Percentiles rank a stretch among this genome's conserved stretches.
phyloP scores from a whole-genome alignment of 2,888 invertebrate genomes.

The Rapana venosa region DNA sequence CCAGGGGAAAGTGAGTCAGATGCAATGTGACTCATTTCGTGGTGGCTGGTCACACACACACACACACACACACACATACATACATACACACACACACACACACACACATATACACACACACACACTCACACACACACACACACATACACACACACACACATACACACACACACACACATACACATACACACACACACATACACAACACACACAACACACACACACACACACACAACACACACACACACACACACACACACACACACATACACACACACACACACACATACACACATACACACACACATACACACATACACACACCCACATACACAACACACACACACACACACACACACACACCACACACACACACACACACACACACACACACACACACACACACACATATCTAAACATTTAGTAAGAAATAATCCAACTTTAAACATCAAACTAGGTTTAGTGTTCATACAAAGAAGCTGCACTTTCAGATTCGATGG shows the following conservation, averaged over 20 bases:
- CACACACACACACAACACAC: background rate
- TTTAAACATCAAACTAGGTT: too few species aligned
- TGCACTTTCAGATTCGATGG: too few species aligned
- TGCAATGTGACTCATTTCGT: too few species aligned
- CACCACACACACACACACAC: too few species aligned
- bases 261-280: conserved; percentile 21
- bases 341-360: too few species aligned
- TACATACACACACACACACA: conserved; percentile 23
- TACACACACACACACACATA: conserved; percentile 21
- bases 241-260: background rate
- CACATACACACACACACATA: background rate
- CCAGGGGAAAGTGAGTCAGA: too few species aligned
- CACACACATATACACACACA: conserved; percentile 29
- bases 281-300: conserved; percentile 23
- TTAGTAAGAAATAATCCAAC: too few species aligned
- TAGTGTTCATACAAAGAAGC: too few species aligned
- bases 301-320: conserved; percentile 24
- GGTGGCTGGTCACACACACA: background rate
- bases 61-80: conserved; percentile 12
- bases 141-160: conserved; percentile 23
- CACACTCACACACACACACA: background rate
- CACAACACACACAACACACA: background rate
- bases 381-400: background rate
- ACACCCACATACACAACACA: too few species aligned
- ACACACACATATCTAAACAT: too few species aligned